Conservation (phyloP, 2,797 vertebrate genomes). For the Lepilemur ruficaudatus region DNA sequence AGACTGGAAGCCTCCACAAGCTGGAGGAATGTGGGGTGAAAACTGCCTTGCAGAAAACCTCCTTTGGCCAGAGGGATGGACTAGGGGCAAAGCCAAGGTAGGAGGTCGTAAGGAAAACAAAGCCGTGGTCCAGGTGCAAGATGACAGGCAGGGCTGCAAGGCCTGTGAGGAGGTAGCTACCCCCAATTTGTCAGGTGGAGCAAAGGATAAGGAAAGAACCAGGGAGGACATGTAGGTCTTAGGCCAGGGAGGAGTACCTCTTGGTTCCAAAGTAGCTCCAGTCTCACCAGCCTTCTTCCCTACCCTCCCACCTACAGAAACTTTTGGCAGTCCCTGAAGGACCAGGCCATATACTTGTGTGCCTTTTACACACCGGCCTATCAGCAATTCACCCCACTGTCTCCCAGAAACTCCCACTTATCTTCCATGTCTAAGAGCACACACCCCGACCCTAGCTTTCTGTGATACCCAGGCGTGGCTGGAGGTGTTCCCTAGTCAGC, state of each 20-base stretch:
- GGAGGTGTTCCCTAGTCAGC: not conserved
- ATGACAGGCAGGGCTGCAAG: not conserved
- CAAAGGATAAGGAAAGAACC: not conserved
- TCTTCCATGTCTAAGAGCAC: not conserved
- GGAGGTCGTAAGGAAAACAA: not conserved
- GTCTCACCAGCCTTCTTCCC: not conserved
- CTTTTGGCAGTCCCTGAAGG: not conserved
- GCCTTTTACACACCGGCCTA: not conserved
- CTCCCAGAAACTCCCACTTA: not conserved
- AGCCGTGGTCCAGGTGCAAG: not conserved
- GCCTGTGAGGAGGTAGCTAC: not conserved
- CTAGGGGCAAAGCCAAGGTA: not conserved
- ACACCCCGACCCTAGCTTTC: not conserved
- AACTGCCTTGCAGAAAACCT: not conserved
- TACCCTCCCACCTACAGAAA: not conserved
- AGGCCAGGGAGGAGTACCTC: not conserved
- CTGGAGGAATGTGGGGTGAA: accelerated
- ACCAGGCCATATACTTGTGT: not conserved
- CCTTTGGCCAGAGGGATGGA: not conserved
- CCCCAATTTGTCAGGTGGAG: too few species aligned
- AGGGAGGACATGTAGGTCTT: not conserved
- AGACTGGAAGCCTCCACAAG: too few species aligned
- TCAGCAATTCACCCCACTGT: not conserved
- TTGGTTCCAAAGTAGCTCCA: not conserved
- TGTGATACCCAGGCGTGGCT: not conserved